Evolutionary conservation across 2,113 vertebrate genomes (phyloP), one percentile per base, ranked within the genome.

Genomic region (Centropristis striata): DNA sequence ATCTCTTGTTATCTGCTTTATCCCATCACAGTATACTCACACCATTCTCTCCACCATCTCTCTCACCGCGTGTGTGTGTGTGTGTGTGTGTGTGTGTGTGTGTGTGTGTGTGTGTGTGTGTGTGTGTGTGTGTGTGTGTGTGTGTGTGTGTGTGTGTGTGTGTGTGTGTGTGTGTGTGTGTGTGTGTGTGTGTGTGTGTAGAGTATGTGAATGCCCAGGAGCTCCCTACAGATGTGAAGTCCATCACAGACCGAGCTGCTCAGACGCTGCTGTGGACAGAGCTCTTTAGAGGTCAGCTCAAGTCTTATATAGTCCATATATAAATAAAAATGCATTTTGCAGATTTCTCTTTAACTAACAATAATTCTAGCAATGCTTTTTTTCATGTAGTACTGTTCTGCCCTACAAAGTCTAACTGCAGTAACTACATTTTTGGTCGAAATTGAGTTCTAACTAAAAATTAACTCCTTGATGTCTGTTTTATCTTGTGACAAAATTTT

Each of bases 191-290:
- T 77, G 4, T 86, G 4, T 80, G 12, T 69, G 5, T 37, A 98
- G 97, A 98, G 89, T 97, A 97, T 2, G 97, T 98, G 63, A 98
- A 98, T 15, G 1, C 94, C 13, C 94, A 71, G 86, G 97, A 98
- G 4, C 5, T 89, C 0, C 14, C 88, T 0, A 95, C 88, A 83
- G 97, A 97, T 85, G 86, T 97, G 94, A 95, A 88, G 61, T 95
- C 97, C 3, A 92, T 97, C 84, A 98, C 97, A 0, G 97, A 98
- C 92, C 92, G 93, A 0, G 96, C 97, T 0, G 96, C 97, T 2
- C 96, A 96, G 92, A 97, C 96, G 1, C 94, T 99, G 75, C 81
- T 99, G 42, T 98, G 96, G 97, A 98, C 97, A 0, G 97, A 99
- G 84, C 95, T 99, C 9, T 7, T 97, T 71, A 95, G 97, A 95